Base-by-base conservation (phyloP, 2,113 vertebrate species). In the Notothenia rossii region DNA sequence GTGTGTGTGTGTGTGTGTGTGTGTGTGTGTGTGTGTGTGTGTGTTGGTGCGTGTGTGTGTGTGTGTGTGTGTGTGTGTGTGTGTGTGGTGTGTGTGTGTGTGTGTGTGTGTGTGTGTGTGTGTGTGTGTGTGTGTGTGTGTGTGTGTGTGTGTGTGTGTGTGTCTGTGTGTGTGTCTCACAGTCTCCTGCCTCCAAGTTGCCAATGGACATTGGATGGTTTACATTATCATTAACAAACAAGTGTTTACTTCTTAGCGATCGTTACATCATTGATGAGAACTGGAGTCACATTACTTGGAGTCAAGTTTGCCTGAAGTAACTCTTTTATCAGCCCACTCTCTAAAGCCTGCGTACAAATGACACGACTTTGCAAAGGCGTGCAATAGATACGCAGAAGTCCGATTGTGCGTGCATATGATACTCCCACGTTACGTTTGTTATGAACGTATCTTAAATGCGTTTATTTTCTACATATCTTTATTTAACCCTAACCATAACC, bases 1-100 rank as follows among this genome's bases (percentile, higher is more conserved):
- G 45, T 12, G 56, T 46, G 67, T 72, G 45, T 50, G 45, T 72
- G 73, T 54, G 36, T 69, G 73, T 62, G 22, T 56, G 56, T 50
- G 20, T 36, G 25, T 25, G 25, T 20, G 69, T 17, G 20, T 67
- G 79, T 53, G 45, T 60, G 60, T 1, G 4, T 72, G 67, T 73
- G 20, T 0, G n/a, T n/a, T n/a, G n/a, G n/a, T n/a, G n/a, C n/a
- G n/a, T n/a, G n/a, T n/a, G n/a, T n/a, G n/a, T n/a, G n/a, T n/a
- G n/a, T n/a, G n/a, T n/a, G n/a, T n/a, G n/a, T n/a, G n/a, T n/a
- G n/a, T n/a, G n/a, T n/a, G n/a, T n/a, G n/a, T n/a, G n/a, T n/a
- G n/a, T n/a, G n/a, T n/a, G n/a, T n/a, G n/a, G 73, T 62, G 22
- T 56, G 56, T 50, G 20, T 36, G 25, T 49, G 59, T 51, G 72